Evolutionary conservation across 2,888 invertebrate species (phyloP), one percentile per base, ranked within the genome.

Genomic region (Conistra vaccinii): DNA sequence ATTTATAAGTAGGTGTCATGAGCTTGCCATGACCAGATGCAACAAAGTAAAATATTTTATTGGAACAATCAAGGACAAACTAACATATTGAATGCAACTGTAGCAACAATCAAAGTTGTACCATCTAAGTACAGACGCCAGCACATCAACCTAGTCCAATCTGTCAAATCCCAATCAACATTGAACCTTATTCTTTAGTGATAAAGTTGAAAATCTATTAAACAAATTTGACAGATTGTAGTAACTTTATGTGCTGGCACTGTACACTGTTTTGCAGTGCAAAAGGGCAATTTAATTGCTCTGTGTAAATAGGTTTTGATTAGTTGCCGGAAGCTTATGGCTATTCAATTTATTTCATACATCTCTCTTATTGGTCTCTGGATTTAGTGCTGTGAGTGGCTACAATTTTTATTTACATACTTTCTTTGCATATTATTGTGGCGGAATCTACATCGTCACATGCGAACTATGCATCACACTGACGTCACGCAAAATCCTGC

Each of bases 11-110:
- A 53, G 12, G 53, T n/a, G 5, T 53, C 1, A n/a, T 53, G 26
- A n/a, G 53, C 53, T 53, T 53, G 53, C 17, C 29, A 32, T 17
- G 48, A 48, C 10, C 42, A 76, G 51, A 69, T 45, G 60, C 60
- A 61, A 61, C 53, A 79, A 78, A 45, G 14, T 78, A 29, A 42
- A 45, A 39, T 12, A 70, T 29, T 61, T 70, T 55, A 79, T 76
- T 69, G 60, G 9, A n/a, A 29, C 53, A 78, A 76, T 69, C 78
- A 60, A 78, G 51, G 79, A 55, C 53, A 23, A n/a, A 23, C 14
- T 5, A 60, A 53, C 60, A 69, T 61, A 61, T 48, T 61, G 35
- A 70, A 79, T 79, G 72, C 60, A 79, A 48, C 53, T 5, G 3
- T 45, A 20, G 10, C 51, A 69, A 29, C 20, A 58, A 76, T 69